Base-by-base conservation (phyloP, 1,140 invertebrate species). In the Meteorus sp. region DNA sequence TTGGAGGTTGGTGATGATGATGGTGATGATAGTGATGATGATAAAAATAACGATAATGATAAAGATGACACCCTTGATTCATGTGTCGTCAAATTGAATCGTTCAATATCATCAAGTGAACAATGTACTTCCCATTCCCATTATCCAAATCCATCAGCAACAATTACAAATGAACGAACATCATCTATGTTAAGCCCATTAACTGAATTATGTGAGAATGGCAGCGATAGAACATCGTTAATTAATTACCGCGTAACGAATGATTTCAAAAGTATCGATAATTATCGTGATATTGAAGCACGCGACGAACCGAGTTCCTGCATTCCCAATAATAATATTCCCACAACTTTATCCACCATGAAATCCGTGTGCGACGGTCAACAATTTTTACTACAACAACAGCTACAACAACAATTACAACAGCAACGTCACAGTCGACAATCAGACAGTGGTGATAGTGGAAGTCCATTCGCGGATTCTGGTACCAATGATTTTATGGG, bases 401-500 rank as follows among this genome's bases (percentile, higher is more conserved):
- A n/a, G n/a, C n/a, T 62, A 15, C 66, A 67, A 7, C 61, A 65
- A 41, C 65, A 67, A 13, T 61, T 66, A 22, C 64, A 54, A 7
- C 68, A 69, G 15, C 59, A 66, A 48, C 65, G 59, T 41, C 53
- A 17, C 63, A 67, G 4, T 41, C 59, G 66, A 52, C 67, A 66
- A 44, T 51, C 54, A 19, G 68, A 69, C 53, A 79, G 76, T 59
- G 74, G 69, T 37, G 71, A 71, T 65, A 76, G 76, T 62, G n/a
- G n/a, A n/a, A 75, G 73, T 39, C 66, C 71, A 0, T 74, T 71
- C 19, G 62, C 64, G n/a, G 72, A 70, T 53, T 67, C 74, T 60
- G 71, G 60, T 31, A 70, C 60, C 43, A 71, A 76, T 27, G 90
- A 91, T 76, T 92, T 91, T 77, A 82, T 88, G 67, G 86, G 85